These are phyloP conservation scores for human DNA, from an alignment of 2,113 vertebrate species.

Conservation along the genomic window DNA sequence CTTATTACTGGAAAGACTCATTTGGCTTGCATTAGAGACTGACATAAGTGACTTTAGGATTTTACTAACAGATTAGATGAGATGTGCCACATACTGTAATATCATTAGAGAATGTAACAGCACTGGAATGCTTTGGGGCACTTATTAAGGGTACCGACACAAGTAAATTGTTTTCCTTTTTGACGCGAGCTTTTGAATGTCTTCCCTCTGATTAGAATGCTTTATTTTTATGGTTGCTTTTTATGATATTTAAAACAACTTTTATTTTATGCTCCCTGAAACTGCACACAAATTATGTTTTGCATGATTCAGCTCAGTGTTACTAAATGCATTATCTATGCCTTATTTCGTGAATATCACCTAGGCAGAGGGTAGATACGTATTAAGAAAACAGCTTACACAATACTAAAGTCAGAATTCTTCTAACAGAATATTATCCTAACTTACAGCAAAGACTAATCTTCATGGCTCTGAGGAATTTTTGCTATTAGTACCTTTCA, in stretches of 20 bases:
- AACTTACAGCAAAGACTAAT: conserved; percentile 72
- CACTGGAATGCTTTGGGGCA: conserved; percentile 85
- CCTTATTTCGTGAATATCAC: conserved; percentile 76
- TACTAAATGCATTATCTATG: conserved; percentile 69
- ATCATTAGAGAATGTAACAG: conserved; percentile 92
- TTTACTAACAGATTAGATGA: conserved; percentile 98
- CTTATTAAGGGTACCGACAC: conserved; percentile 85
- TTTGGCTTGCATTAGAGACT: conserved; percentile 99
- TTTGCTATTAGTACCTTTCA: conserved; percentile 50
- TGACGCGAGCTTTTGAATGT: conserved; percentile 82
- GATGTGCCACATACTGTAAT: conserved; percentile 95
- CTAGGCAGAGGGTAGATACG: conserved; percentile 64
- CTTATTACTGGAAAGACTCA: conserved; percentile 98
- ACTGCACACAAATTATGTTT: conserved; percentile 73
- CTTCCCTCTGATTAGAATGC: conserved; percentile 69
- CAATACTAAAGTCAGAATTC: conserved; percentile 66
- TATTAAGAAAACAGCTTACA: conserved; percentile 76
- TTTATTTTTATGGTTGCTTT: conserved; percentile 76
- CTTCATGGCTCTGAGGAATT: conserved; percentile 38
- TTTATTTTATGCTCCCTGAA: conserved; percentile 71
- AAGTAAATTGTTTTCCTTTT: conserved; percentile 89
- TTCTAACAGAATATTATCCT: conserved; percentile 66
- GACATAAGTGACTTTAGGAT: conserved; percentile 99
- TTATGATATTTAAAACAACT: conserved; percentile 70
- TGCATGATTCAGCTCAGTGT: conserved; percentile 64